These are phyloP conservation scores for Plestiodon gilberti DNA, from an alignment of 2,113 vertebrate species.

Conservation along the genomic window DNA sequence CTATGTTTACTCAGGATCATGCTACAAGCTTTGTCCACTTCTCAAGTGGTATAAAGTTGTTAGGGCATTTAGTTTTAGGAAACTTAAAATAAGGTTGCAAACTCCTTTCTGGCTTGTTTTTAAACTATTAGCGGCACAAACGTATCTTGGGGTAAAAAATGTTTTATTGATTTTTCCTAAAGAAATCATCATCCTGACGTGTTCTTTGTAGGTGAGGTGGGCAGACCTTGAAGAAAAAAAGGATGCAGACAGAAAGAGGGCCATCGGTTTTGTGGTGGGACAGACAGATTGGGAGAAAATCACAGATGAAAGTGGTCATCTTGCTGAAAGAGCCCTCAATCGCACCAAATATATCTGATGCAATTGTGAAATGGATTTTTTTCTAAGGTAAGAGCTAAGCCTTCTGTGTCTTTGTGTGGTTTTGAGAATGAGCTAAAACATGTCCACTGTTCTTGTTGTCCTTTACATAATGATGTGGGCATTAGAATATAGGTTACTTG, in stretches of 20 bases:
- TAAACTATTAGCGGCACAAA: neutral
- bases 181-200: conserved; percentile 52
- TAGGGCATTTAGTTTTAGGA: neutral
- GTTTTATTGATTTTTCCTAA: conserved; percentile 28
- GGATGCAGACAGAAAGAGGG: conserved; percentile 95
- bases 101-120: neutral
- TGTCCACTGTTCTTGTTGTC: conserved; percentile 38
- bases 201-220: conserved; percentile 91
- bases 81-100: neutral
- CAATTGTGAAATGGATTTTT: conserved; percentile 69
- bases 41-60: neutral
- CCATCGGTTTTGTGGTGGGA: conserved; percentile 98
- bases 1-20: too few relatives aligned
- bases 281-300: conserved; percentile 99
- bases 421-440: conserved; percentile 40
- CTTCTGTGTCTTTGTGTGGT: neutral
- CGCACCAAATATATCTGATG: conserved; percentile 98
- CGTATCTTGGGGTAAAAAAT: neutral
- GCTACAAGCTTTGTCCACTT: neutral
- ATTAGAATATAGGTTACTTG: conserved; percentile 31
- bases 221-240: conserved; percentile 98
- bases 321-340: conserved; percentile 97
- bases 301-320: conserved; percentile 95
- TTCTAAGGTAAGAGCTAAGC: conserved; percentile 78
- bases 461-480: conserved; percentile 4